Conservation (phyloP, 1,140 invertebrate genomes). For the Drosophila lacertosa region DNA sequence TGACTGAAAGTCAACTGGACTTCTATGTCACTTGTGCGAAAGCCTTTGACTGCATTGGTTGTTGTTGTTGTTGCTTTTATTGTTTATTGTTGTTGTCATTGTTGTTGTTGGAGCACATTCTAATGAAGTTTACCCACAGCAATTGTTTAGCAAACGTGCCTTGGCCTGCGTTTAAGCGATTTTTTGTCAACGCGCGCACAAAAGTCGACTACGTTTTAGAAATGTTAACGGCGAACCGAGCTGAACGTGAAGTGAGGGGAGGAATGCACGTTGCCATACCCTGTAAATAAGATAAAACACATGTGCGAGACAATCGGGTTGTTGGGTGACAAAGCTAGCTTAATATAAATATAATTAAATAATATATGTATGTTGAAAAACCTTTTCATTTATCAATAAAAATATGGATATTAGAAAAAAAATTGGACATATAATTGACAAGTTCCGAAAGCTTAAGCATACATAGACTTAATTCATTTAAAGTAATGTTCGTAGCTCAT, state of each 20-base stretch:
- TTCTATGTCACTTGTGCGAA: constrained; percentile 75
- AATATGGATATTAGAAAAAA: no score
- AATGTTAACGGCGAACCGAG: neutral
- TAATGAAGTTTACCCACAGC: constrained; percentile 82
- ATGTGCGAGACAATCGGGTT: no score
- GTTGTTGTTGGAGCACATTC: constrained; percentile 63
- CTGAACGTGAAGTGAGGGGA: no score
- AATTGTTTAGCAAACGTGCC: constrained; percentile 82
- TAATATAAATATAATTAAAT: no score
- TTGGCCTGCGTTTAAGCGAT: constrained; percentile 81
- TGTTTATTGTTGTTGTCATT: constrained; percentile 45
- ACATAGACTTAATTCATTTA: no score
- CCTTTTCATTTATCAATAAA: no score
- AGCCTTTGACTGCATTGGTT: constrained; percentile 24
- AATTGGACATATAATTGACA: no score
- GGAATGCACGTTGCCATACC: neutral
- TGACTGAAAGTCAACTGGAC: constrained; percentile 46
- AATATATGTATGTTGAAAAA: no score
- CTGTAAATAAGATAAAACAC: neutral
- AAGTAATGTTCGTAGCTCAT: no score
- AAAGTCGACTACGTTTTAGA: constrained; percentile 49
- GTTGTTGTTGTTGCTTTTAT: constrained; percentile 35
- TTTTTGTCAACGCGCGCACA: constrained; percentile 81
- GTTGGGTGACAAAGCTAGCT: no score
- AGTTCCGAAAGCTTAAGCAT: no score